These are phyloP conservation scores for Lasius fuliginosus DNA, from an alignment of 2,888 invertebrate genomes.

Conservation along the genomic window DNA sequence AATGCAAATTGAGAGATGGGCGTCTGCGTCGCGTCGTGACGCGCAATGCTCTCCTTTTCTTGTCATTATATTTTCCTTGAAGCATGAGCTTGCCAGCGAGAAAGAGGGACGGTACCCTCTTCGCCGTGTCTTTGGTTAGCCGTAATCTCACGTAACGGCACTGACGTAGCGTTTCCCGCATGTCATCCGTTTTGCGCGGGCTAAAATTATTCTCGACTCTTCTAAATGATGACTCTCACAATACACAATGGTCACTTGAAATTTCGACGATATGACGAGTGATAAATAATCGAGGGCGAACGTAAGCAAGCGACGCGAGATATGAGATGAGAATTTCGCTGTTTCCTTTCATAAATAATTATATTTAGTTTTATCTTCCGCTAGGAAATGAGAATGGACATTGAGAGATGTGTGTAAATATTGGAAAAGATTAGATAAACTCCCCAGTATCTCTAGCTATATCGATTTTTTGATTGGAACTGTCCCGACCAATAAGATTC, in stretches of 20 bases:
- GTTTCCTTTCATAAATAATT: slow-evolving; percentile 13
- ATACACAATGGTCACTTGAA: slow-evolving; percentile 35
- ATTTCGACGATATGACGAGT: slow-evolving; percentile 15
- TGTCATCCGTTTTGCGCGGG: slow-evolving; percentile 4
- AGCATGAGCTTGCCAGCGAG: slow-evolving; percentile 25
- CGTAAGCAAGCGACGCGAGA: slow-evolving; percentile 27
- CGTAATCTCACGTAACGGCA: slow-evolving; percentile 45
- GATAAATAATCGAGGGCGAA: slow-evolving; percentile 32
- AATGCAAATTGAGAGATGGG: slow-evolving; percentile 80
- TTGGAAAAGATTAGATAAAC: not conserved
- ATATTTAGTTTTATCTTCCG: slow-evolving; percentile 17
- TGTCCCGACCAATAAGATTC: not conserved
- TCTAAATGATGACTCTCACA: slow-evolving; percentile 33
- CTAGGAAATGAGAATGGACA: not conserved
- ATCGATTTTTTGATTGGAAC: not conserved
- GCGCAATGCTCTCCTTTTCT: slow-evolving; percentile 47
- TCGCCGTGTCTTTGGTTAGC: slow-evolving; percentile 33
- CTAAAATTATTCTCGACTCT: slow-evolving; percentile 30
- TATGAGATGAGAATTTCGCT: slow-evolving; percentile 21
- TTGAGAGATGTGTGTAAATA: not conserved
- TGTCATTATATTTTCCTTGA: slow-evolving; percentile 69
- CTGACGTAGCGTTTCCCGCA: slow-evolving; percentile 36
- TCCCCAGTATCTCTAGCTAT: not conserved
- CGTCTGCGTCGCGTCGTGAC: slow-evolving; percentile 53
- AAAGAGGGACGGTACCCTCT: slow-evolving; percentile 30